phyloP scores from a whole-genome alignment of 2,797 vertebrate species.

The Tragopan temminckii region DNA sequence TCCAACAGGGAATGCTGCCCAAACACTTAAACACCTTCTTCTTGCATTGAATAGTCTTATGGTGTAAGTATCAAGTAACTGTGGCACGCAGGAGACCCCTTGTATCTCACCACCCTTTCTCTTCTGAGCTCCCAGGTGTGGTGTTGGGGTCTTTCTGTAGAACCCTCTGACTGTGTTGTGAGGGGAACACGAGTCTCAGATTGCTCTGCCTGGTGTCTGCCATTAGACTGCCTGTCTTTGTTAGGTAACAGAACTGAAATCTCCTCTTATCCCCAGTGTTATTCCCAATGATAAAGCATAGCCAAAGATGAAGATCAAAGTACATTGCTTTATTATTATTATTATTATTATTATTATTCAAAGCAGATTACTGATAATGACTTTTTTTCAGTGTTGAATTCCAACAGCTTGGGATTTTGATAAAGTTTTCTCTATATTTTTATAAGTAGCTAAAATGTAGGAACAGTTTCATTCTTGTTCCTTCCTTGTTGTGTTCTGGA shows the following conservation, averaged over 20 bases:
- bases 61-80: not conserved
- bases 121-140: not conserved
- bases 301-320: not conserved
- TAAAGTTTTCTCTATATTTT: not conserved
- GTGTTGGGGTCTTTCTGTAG: not conserved
- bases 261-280: not conserved
- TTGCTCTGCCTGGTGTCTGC: not conserved
- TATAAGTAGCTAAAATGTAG: not conserved
- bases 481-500: not conserved
- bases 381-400: not conserved
- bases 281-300: not conserved
- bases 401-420: not conserved
- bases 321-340: not conserved
- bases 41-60: not conserved
- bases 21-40: not conserved
- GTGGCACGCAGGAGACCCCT: not conserved
- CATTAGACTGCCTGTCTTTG: not conserved
- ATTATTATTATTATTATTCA: not conserved
- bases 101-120: not conserved
- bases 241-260: not conserved
- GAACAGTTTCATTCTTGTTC: not conserved
- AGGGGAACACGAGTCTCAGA: not conserved
- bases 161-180: not conserved
- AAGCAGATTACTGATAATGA: not conserved
- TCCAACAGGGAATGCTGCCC: constrained; percentile 38